Percentiles rank a stretch among this genome's conserved stretches.
phyloP scores from a whole-genome alignment of 2,113 vertebrate genomes.

The Channa argus region DNA sequence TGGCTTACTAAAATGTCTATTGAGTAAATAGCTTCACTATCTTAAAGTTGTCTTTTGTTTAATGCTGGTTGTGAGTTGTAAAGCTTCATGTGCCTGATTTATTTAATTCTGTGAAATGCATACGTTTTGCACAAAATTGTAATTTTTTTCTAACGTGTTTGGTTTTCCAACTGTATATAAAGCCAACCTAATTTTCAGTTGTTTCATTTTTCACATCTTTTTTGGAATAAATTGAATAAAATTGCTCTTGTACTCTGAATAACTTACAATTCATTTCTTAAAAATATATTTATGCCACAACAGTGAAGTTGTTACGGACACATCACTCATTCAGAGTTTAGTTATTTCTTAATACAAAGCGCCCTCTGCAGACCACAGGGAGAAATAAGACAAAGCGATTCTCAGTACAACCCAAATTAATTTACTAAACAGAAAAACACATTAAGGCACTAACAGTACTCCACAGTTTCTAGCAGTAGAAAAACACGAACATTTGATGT shows the following conservation, averaged over 20 bases:
- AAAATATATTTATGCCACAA: neutral
- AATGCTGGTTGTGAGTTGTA: conserved; percentile 90
- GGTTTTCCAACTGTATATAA: conserved; percentile 68
- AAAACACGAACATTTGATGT: conserved; percentile 16
- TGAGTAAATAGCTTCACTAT: conserved; percentile 89
- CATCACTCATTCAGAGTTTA: neutral
- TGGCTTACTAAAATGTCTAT: conserved; percentile 94
- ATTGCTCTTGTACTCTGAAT: conserved; percentile 46
- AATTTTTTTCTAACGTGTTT: conserved; percentile 62
- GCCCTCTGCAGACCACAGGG: conserved; percentile 61
- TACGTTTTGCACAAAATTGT: conserved; percentile 78
- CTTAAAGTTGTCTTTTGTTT: conserved; percentile 74
- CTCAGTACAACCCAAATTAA: conserved; percentile 16
- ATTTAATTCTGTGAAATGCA: conserved; percentile 80
- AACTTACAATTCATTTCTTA: conserved; percentile 7
- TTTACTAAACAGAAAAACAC: conserved; percentile 61
- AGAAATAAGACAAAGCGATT: neutral
- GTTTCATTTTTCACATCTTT: conserved; percentile 71
- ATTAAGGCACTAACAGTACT: conserved; percentile 18
- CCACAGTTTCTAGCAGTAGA: neutral
- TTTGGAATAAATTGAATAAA: conserved; percentile 78
- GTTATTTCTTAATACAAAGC: conserved; percentile 31
- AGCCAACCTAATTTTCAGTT: conserved; percentile 53
- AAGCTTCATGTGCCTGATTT: conserved; percentile 90
- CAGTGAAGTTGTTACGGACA: neutral